Percentiles rank a stretch among this genome's conserved stretches.
Evolutionary conservation across 2,797 vertebrate species (phyloP).

Genomic region (Brachyrhaphis roseni): DNA sequence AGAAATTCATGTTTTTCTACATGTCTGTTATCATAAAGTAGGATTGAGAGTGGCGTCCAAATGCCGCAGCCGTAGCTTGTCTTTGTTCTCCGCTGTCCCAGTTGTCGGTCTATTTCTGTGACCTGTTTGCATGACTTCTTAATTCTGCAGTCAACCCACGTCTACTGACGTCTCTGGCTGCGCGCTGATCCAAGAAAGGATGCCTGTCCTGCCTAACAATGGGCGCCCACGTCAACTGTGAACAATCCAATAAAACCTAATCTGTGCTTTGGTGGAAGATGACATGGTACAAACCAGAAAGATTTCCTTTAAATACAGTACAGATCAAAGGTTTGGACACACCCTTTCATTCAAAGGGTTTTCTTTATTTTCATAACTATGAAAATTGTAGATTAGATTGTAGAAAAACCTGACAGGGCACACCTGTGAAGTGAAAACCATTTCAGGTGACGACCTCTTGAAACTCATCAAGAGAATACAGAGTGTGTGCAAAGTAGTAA

Average conservation of each 20-base stretch:
- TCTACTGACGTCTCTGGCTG: constrained; percentile 35
- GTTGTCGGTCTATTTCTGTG: not conserved
- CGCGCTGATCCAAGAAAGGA: constrained; percentile 29
- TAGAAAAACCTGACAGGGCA: too few species aligned
- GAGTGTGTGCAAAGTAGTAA: too few species aligned
- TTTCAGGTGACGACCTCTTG: too few species aligned
- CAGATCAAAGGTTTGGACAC: too few species aligned
- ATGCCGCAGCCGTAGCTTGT: not conserved
- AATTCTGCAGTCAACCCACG: constrained; percentile 10
- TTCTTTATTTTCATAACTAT: too few species aligned
- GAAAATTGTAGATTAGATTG: too few species aligned
- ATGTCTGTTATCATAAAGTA: not conserved
- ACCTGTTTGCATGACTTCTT: constrained; percentile 25
- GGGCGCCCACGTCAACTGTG: constrained; percentile 43
- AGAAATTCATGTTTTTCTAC: not conserved
- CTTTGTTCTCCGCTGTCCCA: not conserved
- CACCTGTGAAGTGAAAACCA: too few species aligned
- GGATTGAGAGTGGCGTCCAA: not conserved
- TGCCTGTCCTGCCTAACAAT: constrained; percentile 38
- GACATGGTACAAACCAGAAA: not conserved
- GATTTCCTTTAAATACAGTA: not conserved
- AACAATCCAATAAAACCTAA: constrained; percentile 69
- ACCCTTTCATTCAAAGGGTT: too few species aligned
- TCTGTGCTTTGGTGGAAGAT: constrained; percentile 34
- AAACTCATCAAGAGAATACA: too few species aligned